Evolutionary conservation across 2,113 vertebrate genomes (phyloP), one percentile per base, ranked within the genome.

Genomic region (Entosphenus tridentatus): DNA sequence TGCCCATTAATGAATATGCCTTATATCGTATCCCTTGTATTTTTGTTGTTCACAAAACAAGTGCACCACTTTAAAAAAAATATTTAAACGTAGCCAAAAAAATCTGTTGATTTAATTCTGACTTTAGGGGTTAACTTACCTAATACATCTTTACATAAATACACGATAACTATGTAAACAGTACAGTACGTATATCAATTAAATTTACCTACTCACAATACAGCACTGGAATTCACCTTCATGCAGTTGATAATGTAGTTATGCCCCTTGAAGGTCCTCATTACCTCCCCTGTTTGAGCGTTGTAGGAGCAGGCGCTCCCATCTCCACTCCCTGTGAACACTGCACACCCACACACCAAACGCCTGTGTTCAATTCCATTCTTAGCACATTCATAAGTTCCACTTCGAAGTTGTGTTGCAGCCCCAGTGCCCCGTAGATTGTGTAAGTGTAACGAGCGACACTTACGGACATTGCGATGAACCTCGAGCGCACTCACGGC

Each of bases 261-360:
- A 68, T 86, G 84, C 57, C 83, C 83, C 56, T 80, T 81, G 73
- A 85, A 85, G 69, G 82, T 80, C 76, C 79, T 80, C 75, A 79
- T 82, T 70, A 86, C 75, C 57, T 74, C 78, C 3, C 82, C 83
- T 0, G 81, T 80, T 70, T 72, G 80, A 69, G 81, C 79, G 57
- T 84, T 82, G 71, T 84, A 85, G 70, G 84, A 82, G 69, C 83
- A 77, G 9, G 82, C 83, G 6, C 81, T 81, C 70, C 82, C 79
- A 56, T 86, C 83, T 0, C 82, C 84, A 1, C 84, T 83, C 75
- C 84, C 84, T 2, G 83, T 86, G 75, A 85, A 85, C 75, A 85
- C 84, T 85, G 79, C 8, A 75, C 56, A 73, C 68, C 73, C 68
- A 71, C 39, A 69, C 39, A 69, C 39, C 5, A 39, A 39, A 39